phyloP scores from a whole-genome alignment of 2,113 vertebrate genomes.

The Scortum barcoo region DNA sequence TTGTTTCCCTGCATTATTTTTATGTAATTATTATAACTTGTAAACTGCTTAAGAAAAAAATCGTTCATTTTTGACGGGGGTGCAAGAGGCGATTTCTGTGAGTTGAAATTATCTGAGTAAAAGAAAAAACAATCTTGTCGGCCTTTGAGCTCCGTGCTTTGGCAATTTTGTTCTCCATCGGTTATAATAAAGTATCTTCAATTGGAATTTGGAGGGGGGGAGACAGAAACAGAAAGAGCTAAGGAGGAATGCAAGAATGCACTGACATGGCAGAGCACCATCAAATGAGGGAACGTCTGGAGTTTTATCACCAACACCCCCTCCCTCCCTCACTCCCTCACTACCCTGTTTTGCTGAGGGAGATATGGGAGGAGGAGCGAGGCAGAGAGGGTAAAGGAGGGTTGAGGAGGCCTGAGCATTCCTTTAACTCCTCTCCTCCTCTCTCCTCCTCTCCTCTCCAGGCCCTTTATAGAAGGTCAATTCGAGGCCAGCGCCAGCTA shows the following conservation, averaged over 20 bases:
- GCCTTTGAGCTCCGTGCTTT: background rate
- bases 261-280: constrained; percentile 91
- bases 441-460: constrained; percentile 40
- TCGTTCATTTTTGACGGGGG: background rate
- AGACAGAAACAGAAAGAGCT: constrained; percentile 43
- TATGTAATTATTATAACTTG: constrained; percentile 1
- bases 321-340: constrained; percentile 37
- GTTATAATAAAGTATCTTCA: constrained; percentile 45
- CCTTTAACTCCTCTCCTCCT: constrained; percentile 85
- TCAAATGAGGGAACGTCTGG: constrained; percentile 96
- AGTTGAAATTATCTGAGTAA: background rate
- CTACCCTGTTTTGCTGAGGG: constrained; percentile 88
- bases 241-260: constrained; percentile 87
- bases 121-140: background rate
- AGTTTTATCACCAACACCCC: constrained; percentile 91
- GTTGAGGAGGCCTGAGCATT: constrained; percentile 84
- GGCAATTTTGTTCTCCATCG: constrained; percentile 13
- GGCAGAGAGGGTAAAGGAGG: constrained; percentile 60
- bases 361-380: constrained; percentile 84
- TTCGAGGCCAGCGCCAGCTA: constrained; percentile 87
- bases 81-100: background rate
- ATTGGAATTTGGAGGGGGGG: constrained; percentile 41
- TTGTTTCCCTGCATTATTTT: constrained; percentile 18
- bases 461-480: constrained; percentile 90
- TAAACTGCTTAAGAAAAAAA: constrained; percentile 19